These are phyloP conservation scores for Ptyas mucosa DNA, from an alignment of 2,113 vertebrate species.

Conservation along the genomic window DNA sequence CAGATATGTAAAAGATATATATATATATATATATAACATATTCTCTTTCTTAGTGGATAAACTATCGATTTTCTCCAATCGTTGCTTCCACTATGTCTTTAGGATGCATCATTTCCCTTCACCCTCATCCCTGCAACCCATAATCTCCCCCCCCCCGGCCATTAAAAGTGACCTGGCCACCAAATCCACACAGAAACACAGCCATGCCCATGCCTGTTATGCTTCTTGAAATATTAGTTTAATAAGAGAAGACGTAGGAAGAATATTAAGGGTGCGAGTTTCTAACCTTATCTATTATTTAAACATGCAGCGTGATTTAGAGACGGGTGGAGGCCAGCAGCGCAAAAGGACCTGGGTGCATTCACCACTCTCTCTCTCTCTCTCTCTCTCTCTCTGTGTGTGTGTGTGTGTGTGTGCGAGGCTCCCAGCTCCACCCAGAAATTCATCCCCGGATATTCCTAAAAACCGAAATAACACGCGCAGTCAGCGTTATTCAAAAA, in stretches of 20 bases:
- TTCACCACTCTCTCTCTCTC: not conserved
- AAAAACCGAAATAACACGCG: slow-evolving; percentile 81
- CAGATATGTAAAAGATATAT: too few species aligned
- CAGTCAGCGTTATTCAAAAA: slow-evolving; percentile 77
- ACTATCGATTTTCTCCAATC: slow-evolving; percentile 29
- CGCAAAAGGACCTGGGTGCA: slow-evolving; percentile 41
- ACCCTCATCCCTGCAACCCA: not conserved
- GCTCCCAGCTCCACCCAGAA: slow-evolving; percentile 71
- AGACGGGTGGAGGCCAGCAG: slow-evolving; percentile 64
- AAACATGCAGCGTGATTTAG: slow-evolving; percentile 75
- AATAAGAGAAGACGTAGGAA: slow-evolving; percentile 93
- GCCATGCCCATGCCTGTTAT: slow-evolving; percentile 35
- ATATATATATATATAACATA: slow-evolving; percentile 22
- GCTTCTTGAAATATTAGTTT: slow-evolving; percentile 93
- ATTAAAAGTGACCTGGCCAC: slow-evolving; percentile 70
- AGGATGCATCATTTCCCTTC: not conserved
- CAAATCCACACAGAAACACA: slow-evolving; percentile 58
- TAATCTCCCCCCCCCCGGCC: not conserved
- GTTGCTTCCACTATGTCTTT: not conserved
- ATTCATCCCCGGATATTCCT: slow-evolving; percentile 75
- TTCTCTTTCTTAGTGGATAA: slow-evolving; percentile 25
- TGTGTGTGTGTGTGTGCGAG: slow-evolving; percentile 3
- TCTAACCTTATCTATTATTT: slow-evolving; percentile 80
- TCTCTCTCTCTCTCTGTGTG: too few species aligned
- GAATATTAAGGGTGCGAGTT: slow-evolving; percentile 77